Base-by-base conservation (phyloP, 2,888 invertebrate species). In the Amblyteles armatorius region DNA sequence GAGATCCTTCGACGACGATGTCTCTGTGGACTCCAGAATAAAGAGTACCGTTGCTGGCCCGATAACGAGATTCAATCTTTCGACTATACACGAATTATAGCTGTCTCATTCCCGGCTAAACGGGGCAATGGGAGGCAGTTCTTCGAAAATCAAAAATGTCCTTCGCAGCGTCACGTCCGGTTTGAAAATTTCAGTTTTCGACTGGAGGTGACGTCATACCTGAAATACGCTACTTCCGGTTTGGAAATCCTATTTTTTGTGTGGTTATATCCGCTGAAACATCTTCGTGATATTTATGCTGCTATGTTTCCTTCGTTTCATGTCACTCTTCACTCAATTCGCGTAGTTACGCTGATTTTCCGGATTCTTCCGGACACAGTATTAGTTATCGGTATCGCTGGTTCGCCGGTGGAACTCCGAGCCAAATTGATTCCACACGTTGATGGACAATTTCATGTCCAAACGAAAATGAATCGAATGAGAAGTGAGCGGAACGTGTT, bases 1-100 rank as follows among this genome's bases (percentile, higher is more conserved):
- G 29, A 73, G 36, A 40, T 40, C 26, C 50, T 16, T 11, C 33
- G 19, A 48, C 26, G 60, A 26, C 52, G 36, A 67, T 40, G 52
- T 55, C 67, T 44, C 36, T 19, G 40, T 1, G 22, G 67, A 19
- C 67, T 67, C 11, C 11, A 13, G 19, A 13, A 67, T 67, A 40
- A 65, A 65, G n/a, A 33, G 65, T 36, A 19, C 1, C 40, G 16
- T 22, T 40, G 57, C 40, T 11, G 48, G n/a, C 29, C 29, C 29
- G 22, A 48, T 60, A 74, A 74, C 60, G 44, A 44, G n/a, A 48
- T 60, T 74, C n/a, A 29, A 74, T 33, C 29, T n/a, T 48, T 48
- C 44, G 44, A 57, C 4, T 16, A 9, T 72, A 60, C 60, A 26
- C 29, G 9, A 2, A 57, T 22, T 44, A 26, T 16, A 60, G 11